These are phyloP conservation scores for Megamerina dolium DNA, from an alignment of 2,888 invertebrate genomes.

Conservation along the genomic window DNA sequence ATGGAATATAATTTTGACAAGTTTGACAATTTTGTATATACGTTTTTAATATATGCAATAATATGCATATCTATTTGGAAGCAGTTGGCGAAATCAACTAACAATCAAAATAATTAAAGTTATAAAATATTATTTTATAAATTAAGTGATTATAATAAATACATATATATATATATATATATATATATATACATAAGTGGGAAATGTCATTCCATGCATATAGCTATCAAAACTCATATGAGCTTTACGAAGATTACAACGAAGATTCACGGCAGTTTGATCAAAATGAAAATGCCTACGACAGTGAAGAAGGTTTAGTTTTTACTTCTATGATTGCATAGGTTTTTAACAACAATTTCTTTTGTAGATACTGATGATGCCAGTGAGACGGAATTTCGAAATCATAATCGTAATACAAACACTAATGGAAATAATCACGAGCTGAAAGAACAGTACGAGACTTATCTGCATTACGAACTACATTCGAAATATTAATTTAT, in stretches of 20 bases:
- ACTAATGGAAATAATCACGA: conserved; percentile 39
- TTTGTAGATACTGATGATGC: conserved; percentile 87
- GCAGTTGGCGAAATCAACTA: too few species aligned
- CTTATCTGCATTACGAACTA: neutral
- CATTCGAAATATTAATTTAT: neutral
- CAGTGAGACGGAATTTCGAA: conserved; percentile 87
- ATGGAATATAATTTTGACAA: too few species aligned
- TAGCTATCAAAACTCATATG: conserved; percentile 24
- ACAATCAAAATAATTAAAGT: too few species aligned
- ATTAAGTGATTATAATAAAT: too few species aligned
- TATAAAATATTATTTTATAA: too few species aligned
- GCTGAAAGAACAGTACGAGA: conserved; percentile 47
- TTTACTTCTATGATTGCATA: neutral
- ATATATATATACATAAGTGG: neutral
- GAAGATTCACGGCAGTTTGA: conserved; percentile 32
- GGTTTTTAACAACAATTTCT: neutral
- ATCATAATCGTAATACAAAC: conserved; percentile 39
- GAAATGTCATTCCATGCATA: conserved; percentile 26
- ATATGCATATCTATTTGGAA: too few species aligned
- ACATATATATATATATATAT: too few species aligned
- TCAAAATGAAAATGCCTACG: conserved; percentile 39
- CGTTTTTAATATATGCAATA: too few species aligned
- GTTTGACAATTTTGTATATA: too few species aligned
- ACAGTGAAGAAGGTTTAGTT: conserved; percentile 54
- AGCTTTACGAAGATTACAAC: conserved; percentile 28